Base-by-base conservation (phyloP, 2,888 invertebrate species). In the Agrenia bidenticulata region DNA sequence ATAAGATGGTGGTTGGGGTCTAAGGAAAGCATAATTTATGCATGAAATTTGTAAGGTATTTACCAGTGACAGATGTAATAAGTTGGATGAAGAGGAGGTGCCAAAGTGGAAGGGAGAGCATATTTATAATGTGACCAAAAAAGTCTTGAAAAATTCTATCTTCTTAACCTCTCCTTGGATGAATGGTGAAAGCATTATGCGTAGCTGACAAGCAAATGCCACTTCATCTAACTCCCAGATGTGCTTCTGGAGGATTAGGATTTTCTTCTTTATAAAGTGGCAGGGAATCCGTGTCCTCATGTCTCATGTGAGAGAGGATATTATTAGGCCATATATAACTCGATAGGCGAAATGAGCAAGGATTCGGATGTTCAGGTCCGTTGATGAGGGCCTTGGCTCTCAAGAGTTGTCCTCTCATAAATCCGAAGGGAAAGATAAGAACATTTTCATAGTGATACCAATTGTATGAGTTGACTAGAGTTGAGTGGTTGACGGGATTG, bases 11-110 rank as follows among this genome's bases (percentile, higher is more conserved):
- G 42, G 53, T 42, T 27, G 51, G 39, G 51, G 61, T 51, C 39
- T 26, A 54, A 61, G 42, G n/a, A 57, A 24, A 62, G 56, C 59
- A 69, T 69, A 69, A 64, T 69, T 69, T 69, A 69, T 69, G 69
- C 66, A 69, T 69, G 66, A 69, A 69, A 69, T 69, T 69, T 69
- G 66, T 66, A 57, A 61, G 64, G 58, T 69, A 69, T 64, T 69
- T 69, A 63, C 61, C 42, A 64, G 61, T 66, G 69, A 69, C 69
- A 69, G 61, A 66, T 63, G 66, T 66, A 57, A 61, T 61, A 64
- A 65, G 63, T 56, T 54, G 60, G 63, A 63, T 64, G 63, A 61
- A 60, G 60, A 63, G 60, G 67, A 67, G 67, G 67, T 67, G 67
- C 59, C 50, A 59, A 59, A 42, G 57, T 42, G 15, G 55, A 39